These are phyloP conservation scores for Hoplodrina ambigua DNA, from an alignment of 2,888 invertebrate genomes.

Conservation along the genomic window DNA sequence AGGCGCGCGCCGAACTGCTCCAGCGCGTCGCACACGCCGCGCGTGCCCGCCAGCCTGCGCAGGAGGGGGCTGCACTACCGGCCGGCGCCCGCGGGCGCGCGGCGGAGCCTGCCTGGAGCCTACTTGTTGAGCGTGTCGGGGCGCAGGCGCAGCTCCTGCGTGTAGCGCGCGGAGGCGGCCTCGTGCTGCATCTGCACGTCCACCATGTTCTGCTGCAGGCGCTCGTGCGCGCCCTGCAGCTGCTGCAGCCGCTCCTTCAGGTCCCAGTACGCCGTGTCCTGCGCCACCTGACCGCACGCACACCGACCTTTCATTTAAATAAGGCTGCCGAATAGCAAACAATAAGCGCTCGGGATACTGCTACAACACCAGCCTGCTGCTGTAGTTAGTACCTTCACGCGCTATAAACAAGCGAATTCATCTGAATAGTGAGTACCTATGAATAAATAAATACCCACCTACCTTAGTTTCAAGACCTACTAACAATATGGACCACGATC, in stretches of 20 bases:
- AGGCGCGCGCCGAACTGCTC: slow-evolving; percentile 76
- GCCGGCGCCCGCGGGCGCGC: slow-evolving; percentile 73
- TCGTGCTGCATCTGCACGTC: slow-evolving; percentile 86
- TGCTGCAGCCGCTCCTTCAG: slow-evolving; percentile 79
- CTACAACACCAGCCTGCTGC: too few relatives aligned
- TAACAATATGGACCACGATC: too few relatives aligned
- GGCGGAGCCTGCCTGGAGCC: slow-evolving; percentile 63
- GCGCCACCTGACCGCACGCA: slow-evolving; percentile 76
- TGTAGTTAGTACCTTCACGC: too few relatives aligned
- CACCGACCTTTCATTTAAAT: neutral
- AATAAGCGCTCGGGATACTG: too few relatives aligned
- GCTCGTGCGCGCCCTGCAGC: slow-evolving; percentile 79
- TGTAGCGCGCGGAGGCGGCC: slow-evolving; percentile 79
- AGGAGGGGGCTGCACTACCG: slow-evolving; percentile 30
- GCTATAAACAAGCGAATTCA: too few relatives aligned
- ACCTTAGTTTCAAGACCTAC: too few relatives aligned
- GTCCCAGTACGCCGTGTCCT: slow-evolving; percentile 85
- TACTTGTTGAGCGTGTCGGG: slow-evolving; percentile 83
- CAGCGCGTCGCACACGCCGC: slow-evolving; percentile 79
- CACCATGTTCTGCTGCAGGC: slow-evolving; percentile 84
- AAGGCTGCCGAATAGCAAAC: too few relatives aligned
- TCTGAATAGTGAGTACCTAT: too few relatives aligned
- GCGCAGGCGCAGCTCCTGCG: slow-evolving; percentile 80
- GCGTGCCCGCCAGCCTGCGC: slow-evolving; percentile 65
- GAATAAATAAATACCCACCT: too few relatives aligned